phyloP scores from a whole-genome alignment of 1,140 invertebrate genomes.

The Scaptomyza hsui region DNA sequence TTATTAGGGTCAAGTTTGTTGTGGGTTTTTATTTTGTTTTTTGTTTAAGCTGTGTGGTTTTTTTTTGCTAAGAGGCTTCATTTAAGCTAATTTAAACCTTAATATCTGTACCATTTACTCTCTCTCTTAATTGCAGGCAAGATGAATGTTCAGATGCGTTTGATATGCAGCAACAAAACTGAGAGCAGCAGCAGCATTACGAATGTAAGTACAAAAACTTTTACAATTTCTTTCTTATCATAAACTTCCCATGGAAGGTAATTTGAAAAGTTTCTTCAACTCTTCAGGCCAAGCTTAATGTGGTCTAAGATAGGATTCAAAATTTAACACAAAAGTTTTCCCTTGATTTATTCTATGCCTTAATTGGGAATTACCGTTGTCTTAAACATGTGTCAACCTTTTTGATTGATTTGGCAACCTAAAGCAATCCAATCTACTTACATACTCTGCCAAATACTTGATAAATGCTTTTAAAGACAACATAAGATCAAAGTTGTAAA shows the following conservation, averaged over 20 bases:
- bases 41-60: no score
- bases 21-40: constrained; percentile 25
- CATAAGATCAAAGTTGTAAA: not conserved
- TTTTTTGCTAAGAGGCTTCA: constrained; percentile 57
- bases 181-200: constrained; percentile 52
- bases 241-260: no score
- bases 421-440: no score
- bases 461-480: not conserved
- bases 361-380: no score
- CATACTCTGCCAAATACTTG: constrained; percentile 3
- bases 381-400: no score
- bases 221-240: not conserved
- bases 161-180: constrained; percentile 72
- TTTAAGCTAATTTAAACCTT: constrained; percentile 37
- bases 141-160: constrained; percentile 75
- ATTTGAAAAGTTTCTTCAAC: no score
- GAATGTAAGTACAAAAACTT: constrained; percentile 62
- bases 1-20: constrained; percentile 75
- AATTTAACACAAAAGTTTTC: no score
- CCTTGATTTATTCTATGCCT: no score
- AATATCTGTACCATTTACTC: constrained; percentile 43
- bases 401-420: no score
- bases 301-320: no score
- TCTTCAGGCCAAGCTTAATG: no score
- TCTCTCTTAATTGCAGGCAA: constrained; percentile 54